These are phyloP conservation scores for Dendrolimus kikuchii DNA, from an alignment of 1,140 invertebrate species.

Conservation along the genomic window DNA sequence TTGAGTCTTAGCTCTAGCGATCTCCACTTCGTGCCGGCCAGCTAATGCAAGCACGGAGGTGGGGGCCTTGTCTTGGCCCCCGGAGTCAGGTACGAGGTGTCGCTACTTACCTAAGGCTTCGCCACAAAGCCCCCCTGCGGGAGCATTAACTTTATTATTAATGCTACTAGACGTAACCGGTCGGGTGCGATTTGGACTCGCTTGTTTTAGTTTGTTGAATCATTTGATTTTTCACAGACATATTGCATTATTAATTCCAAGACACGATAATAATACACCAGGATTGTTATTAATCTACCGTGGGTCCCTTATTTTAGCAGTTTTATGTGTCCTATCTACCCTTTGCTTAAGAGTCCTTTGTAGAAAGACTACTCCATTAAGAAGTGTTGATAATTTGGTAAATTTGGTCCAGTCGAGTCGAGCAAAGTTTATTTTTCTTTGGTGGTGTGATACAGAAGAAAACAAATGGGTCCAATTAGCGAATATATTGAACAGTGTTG, in stretches of 20 bases:
- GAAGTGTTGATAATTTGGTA: no score
- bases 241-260: slow-evolving; percentile 23
- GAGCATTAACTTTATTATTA: slow-evolving; percentile 13
- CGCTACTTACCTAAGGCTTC: no score
- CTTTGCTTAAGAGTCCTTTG: slow-evolving; percentile 19
- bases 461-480: slow-evolving; percentile 11
- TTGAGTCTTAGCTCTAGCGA: no score
- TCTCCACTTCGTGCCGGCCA: no score
- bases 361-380: neutral
- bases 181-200: slow-evolving; percentile 15
- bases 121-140: no score
- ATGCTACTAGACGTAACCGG: slow-evolving; percentile 22
- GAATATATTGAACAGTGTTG: slow-evolving; percentile 11
- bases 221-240: slow-evolving; percentile 23
- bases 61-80: no score
- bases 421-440: neutral
- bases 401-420: no score
- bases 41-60: no score
- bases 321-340: slow-evolving; percentile 18
- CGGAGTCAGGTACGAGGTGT: no score
- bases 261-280: slow-evolving; percentile 21
- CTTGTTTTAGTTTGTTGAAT: slow-evolving; percentile 23
- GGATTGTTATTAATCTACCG: slow-evolving; percentile 25
- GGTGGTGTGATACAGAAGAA: no score
- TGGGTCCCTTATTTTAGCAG: slow-evolving; percentile 23